Base-by-base conservation (phyloP, 1,140 invertebrate genomes). In the Scaptomyza pallida region DNA sequence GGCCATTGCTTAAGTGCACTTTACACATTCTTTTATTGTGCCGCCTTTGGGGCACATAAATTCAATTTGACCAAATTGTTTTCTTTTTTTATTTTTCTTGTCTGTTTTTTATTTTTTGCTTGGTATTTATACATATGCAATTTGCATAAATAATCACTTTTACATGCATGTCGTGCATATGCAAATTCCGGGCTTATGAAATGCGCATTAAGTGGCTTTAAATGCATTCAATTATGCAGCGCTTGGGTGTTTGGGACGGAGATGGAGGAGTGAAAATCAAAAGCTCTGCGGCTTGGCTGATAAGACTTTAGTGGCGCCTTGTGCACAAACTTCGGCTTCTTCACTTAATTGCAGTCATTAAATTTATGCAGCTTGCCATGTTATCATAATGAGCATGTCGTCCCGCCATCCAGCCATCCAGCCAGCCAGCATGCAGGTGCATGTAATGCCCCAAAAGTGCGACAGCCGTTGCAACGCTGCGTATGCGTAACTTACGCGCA, bases 91-190 rank as follows among this genome's bases (percentile, higher is more conserved):
- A 57, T 52, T 59, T 3, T 40, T 56, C 16, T 12, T 10, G 1
- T 19, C 3, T n/a, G 40, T 9, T 30, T 30, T 52, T 37, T 69
- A 51, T 64, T 43, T 71, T 26, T 50, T 13, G 26, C 37, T 45
- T 61, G 57, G 56, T 35, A 50, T 60, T 51, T 74, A 71, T 72
- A 61, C 75, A 60, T 60, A 48, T 78, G 78, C 74, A 82, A 86
- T 86, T 86, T 86, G 82, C 82, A 86, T 86, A 86, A 82, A 88
- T 86, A 86, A 86, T 86, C 78, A 82, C 78, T 78, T 61, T 81
- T 81, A 88, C 81, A 86, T 86, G 70, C n/a, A 15, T 26, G 43
- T 35, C 26, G 35, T 80, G 33, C 30, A 41, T n/a, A 61, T 67
- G 67, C 52, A 70, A 60, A 65, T 65, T 26, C 13, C 15, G 55